Base-by-base conservation (phyloP, 2,797 vertebrate genomes). In the Bradypodion pumilum region DNA sequence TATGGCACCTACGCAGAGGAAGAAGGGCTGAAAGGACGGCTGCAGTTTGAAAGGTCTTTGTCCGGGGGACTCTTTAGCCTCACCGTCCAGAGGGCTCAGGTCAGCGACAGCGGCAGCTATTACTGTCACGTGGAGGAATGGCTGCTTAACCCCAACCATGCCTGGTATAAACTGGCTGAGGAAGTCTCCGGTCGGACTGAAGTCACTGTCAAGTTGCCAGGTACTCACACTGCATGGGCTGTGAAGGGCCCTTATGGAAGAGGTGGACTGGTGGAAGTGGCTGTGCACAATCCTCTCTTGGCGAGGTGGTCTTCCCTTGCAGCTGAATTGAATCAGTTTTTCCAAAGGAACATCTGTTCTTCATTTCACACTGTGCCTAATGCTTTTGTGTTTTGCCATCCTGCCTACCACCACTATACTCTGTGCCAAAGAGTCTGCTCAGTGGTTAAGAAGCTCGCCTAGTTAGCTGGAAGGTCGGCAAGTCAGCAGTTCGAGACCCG, bases 61-160 rank as follows among this genome's bases (percentile, higher is more conserved):
- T 92, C 93, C 0, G 95, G 96, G 0, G 96, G 96, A 6, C 95
- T 96, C 75, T 97, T 96, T 89, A 96, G 95, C 88, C 96, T 99
- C 84, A 99, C 98, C 0, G 96, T 99, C 82, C 98, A 98, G 95
- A 95, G 97, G 32, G 97, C 98, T 0, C 97, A 98, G 92, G 96
- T 95, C 91, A 96, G 97, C 0, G 98, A 99, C 91, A 98, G 97
- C 0, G 98, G 98, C 84, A 98, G 97, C 56, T 99, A 99, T 95
- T 99, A 98, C 95, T 99, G 98, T 94, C 96, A 98, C 0, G 98
- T 99, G 94, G 98, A 99, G 92, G 98, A 99, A 92, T 99, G 98
- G 98, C 96, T 98, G 90, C 97, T 97, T 40, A 98, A 98, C 91
- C 98, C 98, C 40, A 98, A 99, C 87, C 98, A 98, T 0, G 96